A percentile compares a stretch with the other conserved stretches of the same genome.
Conservation (phyloP, 2,797 vertebrate genomes). For the Argyrosomus regius region DNA sequence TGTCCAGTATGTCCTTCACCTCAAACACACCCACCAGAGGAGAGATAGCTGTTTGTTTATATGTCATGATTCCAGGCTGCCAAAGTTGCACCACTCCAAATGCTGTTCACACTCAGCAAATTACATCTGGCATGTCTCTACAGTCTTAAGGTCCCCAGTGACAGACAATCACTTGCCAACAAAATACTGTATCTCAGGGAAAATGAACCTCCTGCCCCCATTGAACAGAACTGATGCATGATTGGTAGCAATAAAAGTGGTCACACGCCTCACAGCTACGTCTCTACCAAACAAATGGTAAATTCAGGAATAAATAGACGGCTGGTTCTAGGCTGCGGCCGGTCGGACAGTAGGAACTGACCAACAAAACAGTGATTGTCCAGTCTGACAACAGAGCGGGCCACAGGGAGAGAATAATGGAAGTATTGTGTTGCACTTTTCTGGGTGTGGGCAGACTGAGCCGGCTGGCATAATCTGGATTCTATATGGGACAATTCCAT, state of each 20-base stretch:
- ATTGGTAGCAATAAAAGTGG: conserved; percentile 31
- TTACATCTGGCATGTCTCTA: conserved; percentile 6
- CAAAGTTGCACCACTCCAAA: conserved; percentile 17
- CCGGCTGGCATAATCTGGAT: conserved; percentile 79
- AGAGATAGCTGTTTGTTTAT: not conserved
- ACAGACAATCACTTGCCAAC: conserved; percentile 9
- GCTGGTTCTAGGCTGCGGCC: conserved; percentile 70
- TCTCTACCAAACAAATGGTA: conserved; percentile 75
- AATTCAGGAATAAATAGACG: conserved; percentile 81
- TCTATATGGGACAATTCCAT: conserved; percentile 76
- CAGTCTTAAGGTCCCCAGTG: not conserved
- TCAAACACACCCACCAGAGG: not conserved
- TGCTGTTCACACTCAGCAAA: conserved; percentile 13
- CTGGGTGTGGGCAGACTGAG: conserved; percentile 74
- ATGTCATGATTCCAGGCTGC: not conserved
- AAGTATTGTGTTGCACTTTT: conserved; percentile 81
- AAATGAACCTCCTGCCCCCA: conserved; percentile 27
- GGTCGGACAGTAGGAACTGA: conserved; percentile 68
- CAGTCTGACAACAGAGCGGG: conserved; percentile 74
- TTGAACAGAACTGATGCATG: conserved; percentile 29
- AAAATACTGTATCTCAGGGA: conserved; percentile 26
- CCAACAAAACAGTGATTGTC: conserved; percentile 82
- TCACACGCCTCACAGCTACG: conserved; percentile 59
- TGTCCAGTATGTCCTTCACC: not conserved
- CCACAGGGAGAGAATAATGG: conserved; percentile 76